These are phyloP conservation scores for Tauraco erythrolophus DNA, from an alignment of 2,113 vertebrate genomes.

Conservation along the genomic window DNA sequence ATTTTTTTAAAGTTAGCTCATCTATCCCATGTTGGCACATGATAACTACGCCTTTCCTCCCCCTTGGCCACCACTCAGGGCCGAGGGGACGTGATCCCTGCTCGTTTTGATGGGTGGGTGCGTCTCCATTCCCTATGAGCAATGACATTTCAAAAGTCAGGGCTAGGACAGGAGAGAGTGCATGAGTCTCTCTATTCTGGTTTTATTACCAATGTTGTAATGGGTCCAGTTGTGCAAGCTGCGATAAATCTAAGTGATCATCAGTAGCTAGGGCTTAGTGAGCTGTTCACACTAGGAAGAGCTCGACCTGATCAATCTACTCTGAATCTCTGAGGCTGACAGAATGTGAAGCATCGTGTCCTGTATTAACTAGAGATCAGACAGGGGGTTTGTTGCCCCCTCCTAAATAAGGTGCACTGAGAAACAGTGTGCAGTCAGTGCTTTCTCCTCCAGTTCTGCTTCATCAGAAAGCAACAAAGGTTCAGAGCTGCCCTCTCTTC, in stretches of 20 bases:
- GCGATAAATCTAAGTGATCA: not conserved
- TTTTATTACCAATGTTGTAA: not conserved
- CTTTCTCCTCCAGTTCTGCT: not conserved
- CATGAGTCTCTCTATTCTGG: not conserved
- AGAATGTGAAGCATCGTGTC: not conserved
- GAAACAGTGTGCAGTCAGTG: not conserved
- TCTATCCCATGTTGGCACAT: accelerated
- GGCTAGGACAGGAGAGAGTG: not conserved
- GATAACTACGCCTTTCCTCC: not conserved
- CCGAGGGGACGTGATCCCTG: not conserved
- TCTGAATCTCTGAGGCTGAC: not conserved
- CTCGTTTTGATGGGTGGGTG: accelerated
- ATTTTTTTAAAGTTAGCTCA: not conserved
- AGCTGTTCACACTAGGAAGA: not conserved
- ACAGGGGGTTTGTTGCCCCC: not conserved
- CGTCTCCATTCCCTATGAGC: not conserved
- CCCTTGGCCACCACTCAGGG: accelerated
- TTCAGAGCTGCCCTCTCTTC: not conserved
- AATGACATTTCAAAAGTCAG: not conserved
- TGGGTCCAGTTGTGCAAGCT: not conserved
- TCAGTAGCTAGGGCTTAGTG: not conserved
- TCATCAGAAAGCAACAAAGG: not conserved
- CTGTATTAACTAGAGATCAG: not conserved
- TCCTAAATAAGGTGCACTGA: not conserved
- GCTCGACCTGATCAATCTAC: not conserved